phyloP scores from a whole-genome alignment of 2,113 vertebrate species.

The Aix galericulata region DNA sequence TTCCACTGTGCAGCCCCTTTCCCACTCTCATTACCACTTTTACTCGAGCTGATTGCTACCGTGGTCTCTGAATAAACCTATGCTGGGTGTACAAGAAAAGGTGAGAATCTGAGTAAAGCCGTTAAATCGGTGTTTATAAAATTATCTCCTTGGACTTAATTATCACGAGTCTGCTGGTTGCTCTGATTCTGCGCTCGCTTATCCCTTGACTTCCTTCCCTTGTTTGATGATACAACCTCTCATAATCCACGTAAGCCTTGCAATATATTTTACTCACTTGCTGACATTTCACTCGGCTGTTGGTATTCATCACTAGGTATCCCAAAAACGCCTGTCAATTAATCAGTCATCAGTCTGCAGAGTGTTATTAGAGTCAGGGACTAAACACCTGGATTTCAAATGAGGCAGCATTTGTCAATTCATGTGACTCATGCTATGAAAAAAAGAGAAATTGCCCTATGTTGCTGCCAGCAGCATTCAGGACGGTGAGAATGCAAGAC shows the following conservation, averaged over 20 bases:
- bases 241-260: slow-evolving; percentile 9
- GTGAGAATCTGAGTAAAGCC: neutral
- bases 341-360: neutral
- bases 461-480: neutral
- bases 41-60: neutral
- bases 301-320: slow-evolving; percentile 6
- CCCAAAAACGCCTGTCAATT: slow-evolving; percentile 10
- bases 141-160: neutral
- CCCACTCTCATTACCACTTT: neutral
- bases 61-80: neutral
- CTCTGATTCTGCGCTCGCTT: neutral
- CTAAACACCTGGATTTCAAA: neutral
- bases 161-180: neutral
- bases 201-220: slow-evolving; percentile 3
- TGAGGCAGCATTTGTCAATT: neutral
- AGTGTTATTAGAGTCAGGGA: neutral
- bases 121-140: neutral
- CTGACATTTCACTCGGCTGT: slow-evolving; percentile 34
- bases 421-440: neutral
- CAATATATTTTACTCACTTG: neutral
- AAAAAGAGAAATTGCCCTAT: neutral
- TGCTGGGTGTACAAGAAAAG: neutral
- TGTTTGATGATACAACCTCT: neutral
- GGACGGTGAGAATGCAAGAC: neutral
- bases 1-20: neutral